Evolutionary conservation across 1,140 invertebrate species (phyloP).

Genomic region (Pseudomyrmex gracilis): DNA sequence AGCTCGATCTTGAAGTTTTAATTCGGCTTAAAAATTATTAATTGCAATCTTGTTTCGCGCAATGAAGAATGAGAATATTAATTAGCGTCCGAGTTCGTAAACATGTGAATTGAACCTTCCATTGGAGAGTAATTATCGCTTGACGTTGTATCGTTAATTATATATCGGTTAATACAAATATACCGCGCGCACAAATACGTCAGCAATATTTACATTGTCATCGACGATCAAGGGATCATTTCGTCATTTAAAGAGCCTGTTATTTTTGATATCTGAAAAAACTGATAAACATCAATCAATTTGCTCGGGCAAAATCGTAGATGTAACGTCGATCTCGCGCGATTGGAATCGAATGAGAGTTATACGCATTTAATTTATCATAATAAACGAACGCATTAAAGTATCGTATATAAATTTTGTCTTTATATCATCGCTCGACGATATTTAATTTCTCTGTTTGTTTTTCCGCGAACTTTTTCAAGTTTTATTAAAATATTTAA

Average conservation of each 20-base stretch:
- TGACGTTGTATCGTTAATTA: conserved; percentile 7
- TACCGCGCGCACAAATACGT: background rate
- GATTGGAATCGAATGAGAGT: too few relatives aligned
- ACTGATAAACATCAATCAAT: conserved; percentile 18
- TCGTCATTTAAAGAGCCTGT: background rate
- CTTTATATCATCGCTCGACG: background rate
- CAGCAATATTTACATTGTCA: background rate
- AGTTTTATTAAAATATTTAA: background rate
- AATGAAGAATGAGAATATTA: too few relatives aligned
- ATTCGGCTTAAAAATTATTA: too few relatives aligned
- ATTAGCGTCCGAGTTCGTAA: background rate
- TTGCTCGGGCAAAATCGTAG: background rate
- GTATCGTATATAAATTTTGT: background rate
- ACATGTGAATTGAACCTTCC: background rate
- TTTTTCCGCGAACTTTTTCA: background rate
- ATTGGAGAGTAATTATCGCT: conserved; percentile 4
- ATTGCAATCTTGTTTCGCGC: too few relatives aligned
- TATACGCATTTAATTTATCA: conserved; percentile 11
- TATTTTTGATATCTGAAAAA: conserved; percentile 9
- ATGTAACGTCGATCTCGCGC: background rate
- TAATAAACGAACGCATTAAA: background rate
- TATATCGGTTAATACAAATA: background rate
- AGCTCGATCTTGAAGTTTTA: too few relatives aligned
- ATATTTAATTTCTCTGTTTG: background rate
- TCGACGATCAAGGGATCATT: background rate